These are phyloP conservation scores for Pristionchus exspectatus DNA, from an alignment of 2,888 invertebrate genomes.

Conservation along the genomic window DNA sequence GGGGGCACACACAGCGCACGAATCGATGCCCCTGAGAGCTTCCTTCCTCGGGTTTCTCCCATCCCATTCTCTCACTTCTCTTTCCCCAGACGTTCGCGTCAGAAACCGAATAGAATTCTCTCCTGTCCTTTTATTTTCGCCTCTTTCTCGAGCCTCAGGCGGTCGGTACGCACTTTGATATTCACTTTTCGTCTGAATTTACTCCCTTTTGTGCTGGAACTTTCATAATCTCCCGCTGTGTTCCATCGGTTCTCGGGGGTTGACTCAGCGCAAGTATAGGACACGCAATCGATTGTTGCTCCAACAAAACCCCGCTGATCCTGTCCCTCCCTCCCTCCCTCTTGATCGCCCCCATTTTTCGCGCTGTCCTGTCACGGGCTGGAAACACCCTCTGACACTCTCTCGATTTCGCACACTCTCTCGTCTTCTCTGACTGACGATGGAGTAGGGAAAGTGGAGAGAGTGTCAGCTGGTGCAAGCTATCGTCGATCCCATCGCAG, in stretches of 20 bases:
- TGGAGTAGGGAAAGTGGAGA: not conserved
- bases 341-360: constrained; percentile 10
- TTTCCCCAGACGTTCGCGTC: not conserved
- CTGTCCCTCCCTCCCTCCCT: not conserved
- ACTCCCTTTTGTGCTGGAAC: not conserved
- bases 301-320: not conserved
- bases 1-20: not conserved
- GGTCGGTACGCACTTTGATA: not conserved
- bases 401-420: not conserved
- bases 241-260: not conserved
- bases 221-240: constrained; percentile 14
- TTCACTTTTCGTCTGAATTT: not conserved
- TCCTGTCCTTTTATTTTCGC: not conserved
- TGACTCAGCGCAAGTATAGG: too few relatives aligned
- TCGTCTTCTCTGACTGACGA: not conserved
- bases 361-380: not conserved
- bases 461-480: not conserved
- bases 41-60: not conserved
- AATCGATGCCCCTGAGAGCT: not conserved
- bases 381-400: not conserved
- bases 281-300: too few relatives aligned
- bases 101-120: not conserved
- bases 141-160: not conserved
- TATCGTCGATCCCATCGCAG: not conserved
- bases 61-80: constrained; percentile 10